Base-by-base conservation (phyloP, 2,113 vertebrate species). In the Brachyistius frenatus region DNA sequence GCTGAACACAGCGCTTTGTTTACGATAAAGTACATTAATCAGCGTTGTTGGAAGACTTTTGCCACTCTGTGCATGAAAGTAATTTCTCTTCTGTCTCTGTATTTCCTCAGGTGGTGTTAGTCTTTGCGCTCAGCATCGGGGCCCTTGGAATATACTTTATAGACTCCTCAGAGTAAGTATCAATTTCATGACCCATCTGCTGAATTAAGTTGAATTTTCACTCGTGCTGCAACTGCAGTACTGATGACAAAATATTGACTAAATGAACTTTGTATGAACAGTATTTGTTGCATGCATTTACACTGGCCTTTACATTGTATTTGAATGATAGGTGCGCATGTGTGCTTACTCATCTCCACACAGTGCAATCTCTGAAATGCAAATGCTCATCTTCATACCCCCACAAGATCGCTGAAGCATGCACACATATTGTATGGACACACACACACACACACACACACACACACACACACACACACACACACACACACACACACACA, bases 141-240 rank as follows among this genome's bases (percentile, higher is more conserved):
- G 98, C 98, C 93, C 97, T 99, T 90, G 98, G 99, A 94, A 99
- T 99, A 96, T 99, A 99, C 96, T 99, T 99, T 95, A 99, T 99
- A 95, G 98, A 99, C 94, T 99, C 98, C 16, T 99, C 98, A 79
- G 95, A 96, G 95, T 96, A 92, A 96, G 95, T 95, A 90, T 81
- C n/a, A 63, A 46, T 74, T 63, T 79, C 47, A 61, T 73, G 4
- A 68, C 35, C 10, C 41, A 3, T 65, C 8, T 63, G 63, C n/a
- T 65, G 31, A 47, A 63, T 56, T 57, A 23, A 47, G 32, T 10
- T 31, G 2, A 63, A 72, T 46, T 46, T 61, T 63, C 2, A 44
- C 11, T 44, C 33, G 50, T 16, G 9, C 13, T 67, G 5, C n/a
- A 14, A 10, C 11, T 57, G 46, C 52, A 39, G 9, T 6, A 56